These are phyloP conservation scores for Platycercus adscitus DNA, from an alignment of 2,113 vertebrate genomes.

Conservation along the genomic window DNA sequence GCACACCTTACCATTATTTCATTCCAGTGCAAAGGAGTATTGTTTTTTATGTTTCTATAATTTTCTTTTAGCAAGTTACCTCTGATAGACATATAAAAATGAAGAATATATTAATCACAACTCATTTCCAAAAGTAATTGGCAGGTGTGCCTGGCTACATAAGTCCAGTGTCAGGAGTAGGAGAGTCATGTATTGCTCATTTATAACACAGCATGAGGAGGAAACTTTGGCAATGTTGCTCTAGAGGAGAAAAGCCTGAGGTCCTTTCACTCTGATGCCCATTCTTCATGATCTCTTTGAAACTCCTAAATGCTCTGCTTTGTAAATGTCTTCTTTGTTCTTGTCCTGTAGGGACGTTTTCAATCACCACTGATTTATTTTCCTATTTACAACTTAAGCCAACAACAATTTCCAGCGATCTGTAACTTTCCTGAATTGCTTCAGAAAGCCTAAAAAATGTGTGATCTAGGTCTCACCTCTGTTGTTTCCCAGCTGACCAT, in stretches of 20 bases:
- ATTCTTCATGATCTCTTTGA: background rate
- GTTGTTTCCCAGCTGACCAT: background rate
- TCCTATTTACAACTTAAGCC: background rate
- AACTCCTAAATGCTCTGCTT: background rate
- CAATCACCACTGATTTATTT: background rate
- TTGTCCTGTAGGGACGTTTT: background rate
- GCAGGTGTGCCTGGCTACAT: background rate
- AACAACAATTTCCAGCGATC: background rate
- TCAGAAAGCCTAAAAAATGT: background rate
- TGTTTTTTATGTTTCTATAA: background rate
- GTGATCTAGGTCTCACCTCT: background rate
- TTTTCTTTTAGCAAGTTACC: background rate
- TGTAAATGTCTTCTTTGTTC: background rate
- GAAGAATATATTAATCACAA: background rate
- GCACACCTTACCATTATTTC: background rate
- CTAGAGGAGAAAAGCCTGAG: background rate
- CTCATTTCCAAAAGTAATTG: background rate
- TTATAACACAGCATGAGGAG: fast-evolving
- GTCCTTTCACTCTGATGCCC: background rate
- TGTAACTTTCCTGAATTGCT: background rate
- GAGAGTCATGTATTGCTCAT: background rate
- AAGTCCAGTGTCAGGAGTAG: background rate
- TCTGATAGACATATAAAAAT: background rate
- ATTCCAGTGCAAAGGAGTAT: background rate
- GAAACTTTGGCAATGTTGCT: background rate